These are phyloP conservation scores for Palythoa heliodiscus DNA, from an alignment of 92 coral and sea anemone species.

Conservation along the genomic window DNA sequence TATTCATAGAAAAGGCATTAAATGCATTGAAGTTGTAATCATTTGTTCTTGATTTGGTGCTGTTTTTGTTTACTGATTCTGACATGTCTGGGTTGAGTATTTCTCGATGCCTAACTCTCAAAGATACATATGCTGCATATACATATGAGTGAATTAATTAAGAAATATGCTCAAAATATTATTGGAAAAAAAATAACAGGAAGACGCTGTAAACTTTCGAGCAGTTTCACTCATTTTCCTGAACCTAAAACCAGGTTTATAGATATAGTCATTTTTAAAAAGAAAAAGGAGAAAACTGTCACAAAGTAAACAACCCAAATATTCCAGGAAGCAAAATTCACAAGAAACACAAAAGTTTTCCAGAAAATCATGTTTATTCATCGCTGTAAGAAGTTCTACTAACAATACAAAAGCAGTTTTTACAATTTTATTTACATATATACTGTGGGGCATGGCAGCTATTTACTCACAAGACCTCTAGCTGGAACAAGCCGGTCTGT, in stretches of 20 bases:
- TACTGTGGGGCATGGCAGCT: slow-evolving; percentile 44
- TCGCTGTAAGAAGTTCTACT: slow-evolving; percentile 1
- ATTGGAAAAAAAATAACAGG: slow-evolving; percentile 10
- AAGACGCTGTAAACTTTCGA: slow-evolving; percentile 20
- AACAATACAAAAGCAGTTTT: slow-evolving; percentile 16
- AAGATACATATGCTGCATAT: no score
- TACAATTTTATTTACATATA: slow-evolving; percentile 34
- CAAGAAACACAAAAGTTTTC: slow-evolving; percentile 32
- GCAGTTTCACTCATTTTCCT: slow-evolving; percentile 12
- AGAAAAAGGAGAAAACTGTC: slow-evolving; percentile 2
- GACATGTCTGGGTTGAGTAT: no score
- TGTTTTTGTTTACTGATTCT: no score
- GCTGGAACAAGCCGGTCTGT: slow-evolving; percentile 43
- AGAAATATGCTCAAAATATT: slow-evolving; percentile 13
- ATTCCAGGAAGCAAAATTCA: slow-evolving; percentile 1
- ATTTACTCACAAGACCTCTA: slow-evolving; percentile 44
- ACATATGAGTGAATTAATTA: not conserved
- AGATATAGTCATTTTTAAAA: not conserved
- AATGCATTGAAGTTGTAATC: no score
- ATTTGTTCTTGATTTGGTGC: no score
- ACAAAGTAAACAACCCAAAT: not conserved
- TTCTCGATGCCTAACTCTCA: no score
- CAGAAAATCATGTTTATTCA: slow-evolving; percentile 25
- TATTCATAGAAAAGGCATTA: no score
- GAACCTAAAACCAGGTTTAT: not conserved